phyloP scores from a whole-genome alignment of 2,888 invertebrate genomes.

The Scaptomyza flava region DNA sequence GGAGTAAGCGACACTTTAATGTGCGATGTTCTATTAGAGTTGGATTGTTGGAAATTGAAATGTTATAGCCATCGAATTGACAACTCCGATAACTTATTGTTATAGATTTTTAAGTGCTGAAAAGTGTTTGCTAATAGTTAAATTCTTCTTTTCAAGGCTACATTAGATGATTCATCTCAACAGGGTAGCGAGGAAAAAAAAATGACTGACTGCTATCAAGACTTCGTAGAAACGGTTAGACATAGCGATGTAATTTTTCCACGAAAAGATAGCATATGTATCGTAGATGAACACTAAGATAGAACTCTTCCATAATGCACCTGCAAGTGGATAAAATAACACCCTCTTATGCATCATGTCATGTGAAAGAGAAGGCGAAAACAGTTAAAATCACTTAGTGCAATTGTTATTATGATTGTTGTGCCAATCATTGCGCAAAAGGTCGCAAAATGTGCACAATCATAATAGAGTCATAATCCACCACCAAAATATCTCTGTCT shows the following conservation, averaged over 20 bases:
- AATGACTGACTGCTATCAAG: background rate
- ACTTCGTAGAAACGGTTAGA: background rate
- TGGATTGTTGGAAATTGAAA: slow-evolving; percentile 12
- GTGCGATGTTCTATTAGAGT: background rate
- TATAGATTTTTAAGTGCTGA: slow-evolving; percentile 1
- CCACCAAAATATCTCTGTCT: slow-evolving; percentile 30
- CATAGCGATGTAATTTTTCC: background rate
- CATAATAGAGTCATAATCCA: slow-evolving; percentile 56
- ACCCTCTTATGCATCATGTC: no score
- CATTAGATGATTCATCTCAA: slow-evolving; percentile 17
- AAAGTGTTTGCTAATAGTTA: background rate
- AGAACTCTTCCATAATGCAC: no score
- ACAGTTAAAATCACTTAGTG: slow-evolving; percentile 53
- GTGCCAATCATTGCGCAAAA: slow-evolving; percentile 42
- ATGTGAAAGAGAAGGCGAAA: slow-evolving; percentile 1
- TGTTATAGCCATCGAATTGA: slow-evolving; percentile 11
- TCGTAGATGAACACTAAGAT: background rate
- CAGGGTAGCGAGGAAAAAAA: background rate
- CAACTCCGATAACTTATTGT: slow-evolving; percentile 5
- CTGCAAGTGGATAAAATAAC: no score
- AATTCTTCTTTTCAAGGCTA: background rate
- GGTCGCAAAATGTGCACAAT: slow-evolving; percentile 45
- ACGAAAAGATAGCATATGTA: background rate
- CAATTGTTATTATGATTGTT: slow-evolving; percentile 51
- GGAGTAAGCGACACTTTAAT: slow-evolving; percentile 31